A percentile compares a stretch with the other conserved stretches of the same genome.
Conservation (phyloP, 64 coral and sea anemone genomes). For the Pachyseris speciosa region DNA sequence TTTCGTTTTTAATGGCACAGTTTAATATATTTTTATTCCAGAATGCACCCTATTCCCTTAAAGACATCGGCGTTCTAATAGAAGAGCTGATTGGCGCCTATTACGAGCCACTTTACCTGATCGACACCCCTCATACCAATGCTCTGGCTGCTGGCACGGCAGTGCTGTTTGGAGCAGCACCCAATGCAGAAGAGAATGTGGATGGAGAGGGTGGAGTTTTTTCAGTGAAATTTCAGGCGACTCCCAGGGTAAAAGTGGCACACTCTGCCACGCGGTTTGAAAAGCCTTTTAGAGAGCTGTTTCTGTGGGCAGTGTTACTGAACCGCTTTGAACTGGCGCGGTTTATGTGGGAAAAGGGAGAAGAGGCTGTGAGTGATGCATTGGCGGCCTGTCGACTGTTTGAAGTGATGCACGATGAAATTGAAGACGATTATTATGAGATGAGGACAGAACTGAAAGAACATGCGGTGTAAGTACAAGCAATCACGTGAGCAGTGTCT, state of each 20-base stretch:
- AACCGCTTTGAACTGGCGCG: slow-evolving; percentile 61
- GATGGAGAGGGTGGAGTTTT: not conserved
- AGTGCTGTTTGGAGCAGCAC: slow-evolving; percentile 48
- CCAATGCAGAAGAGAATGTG: not conserved
- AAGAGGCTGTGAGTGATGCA: slow-evolving; percentile 49
- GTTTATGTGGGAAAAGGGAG: slow-evolving; percentile 68
- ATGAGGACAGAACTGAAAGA: slow-evolving; percentile 51
- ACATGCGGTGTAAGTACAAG: slow-evolving; percentile 61
- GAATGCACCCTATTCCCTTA: slow-evolving; percentile 54
- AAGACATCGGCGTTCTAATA: slow-evolving; percentile 57
- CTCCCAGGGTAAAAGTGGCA: not conserved
- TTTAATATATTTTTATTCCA: too few relatives aligned
- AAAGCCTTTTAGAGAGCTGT: slow-evolving; percentile 71
- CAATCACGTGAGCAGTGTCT: not conserved
- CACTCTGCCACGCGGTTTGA: slow-evolving; percentile 43
- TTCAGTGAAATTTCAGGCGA: slow-evolving; percentile 21
- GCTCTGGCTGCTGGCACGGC: slow-evolving; percentile 24
- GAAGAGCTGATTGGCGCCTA: slow-evolving; percentile 57
- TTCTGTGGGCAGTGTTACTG: slow-evolving; percentile 61
- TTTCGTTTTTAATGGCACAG: too few relatives aligned
- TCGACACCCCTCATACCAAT: slow-evolving; percentile 42
- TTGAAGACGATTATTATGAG: slow-evolving; percentile 64
- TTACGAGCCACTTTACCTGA: slow-evolving; percentile 62
- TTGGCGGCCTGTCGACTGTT: slow-evolving; percentile 53
- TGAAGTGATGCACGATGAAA: slow-evolving; percentile 55